These are phyloP conservation scores for Crenichthys baileyi DNA, from an alignment of 2,797 vertebrate genomes.

Conservation along the genomic window DNA sequence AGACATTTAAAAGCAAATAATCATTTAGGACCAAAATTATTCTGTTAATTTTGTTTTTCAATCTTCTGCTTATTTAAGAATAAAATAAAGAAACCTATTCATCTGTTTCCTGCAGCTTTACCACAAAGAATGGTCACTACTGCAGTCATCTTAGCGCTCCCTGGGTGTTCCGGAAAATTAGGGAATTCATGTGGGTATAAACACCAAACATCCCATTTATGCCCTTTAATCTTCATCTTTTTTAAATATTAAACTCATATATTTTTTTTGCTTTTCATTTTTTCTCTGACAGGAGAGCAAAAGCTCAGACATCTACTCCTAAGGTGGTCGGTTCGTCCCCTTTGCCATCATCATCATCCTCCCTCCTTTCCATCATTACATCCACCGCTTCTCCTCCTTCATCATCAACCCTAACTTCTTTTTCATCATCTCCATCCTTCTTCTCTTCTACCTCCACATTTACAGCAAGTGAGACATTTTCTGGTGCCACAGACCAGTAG, in stretches of 20 bases:
- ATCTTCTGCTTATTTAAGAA: not conserved
- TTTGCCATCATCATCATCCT: not conserved
- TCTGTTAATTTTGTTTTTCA: not conserved
- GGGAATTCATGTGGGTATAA: not conserved
- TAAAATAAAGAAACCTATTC: not conserved
- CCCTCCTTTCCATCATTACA: slow-evolving; percentile 54
- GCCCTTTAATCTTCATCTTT: not conserved
- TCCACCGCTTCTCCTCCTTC: slow-evolving; percentile 29
- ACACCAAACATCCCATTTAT: not conserved
- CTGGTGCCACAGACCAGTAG: not conserved
- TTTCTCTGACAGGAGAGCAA: slow-evolving; percentile 16
- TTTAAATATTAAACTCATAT: not conserved
- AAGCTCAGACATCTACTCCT: rapidly evolving
- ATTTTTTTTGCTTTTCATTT: not conserved
- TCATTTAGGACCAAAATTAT: not conserved
- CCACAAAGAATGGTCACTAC: not conserved
- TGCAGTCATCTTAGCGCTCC: not conserved
- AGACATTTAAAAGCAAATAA: not conserved
- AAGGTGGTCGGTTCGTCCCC: not conserved
- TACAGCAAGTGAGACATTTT: not conserved
- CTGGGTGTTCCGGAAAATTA: not conserved
- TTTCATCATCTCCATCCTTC: not conserved
- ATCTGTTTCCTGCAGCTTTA: not conserved
- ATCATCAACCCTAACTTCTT: not conserved
- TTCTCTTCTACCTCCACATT: not conserved